Conservation (phyloP, 2,113 vertebrate genomes). For the Dipodomys ordii region DNA sequence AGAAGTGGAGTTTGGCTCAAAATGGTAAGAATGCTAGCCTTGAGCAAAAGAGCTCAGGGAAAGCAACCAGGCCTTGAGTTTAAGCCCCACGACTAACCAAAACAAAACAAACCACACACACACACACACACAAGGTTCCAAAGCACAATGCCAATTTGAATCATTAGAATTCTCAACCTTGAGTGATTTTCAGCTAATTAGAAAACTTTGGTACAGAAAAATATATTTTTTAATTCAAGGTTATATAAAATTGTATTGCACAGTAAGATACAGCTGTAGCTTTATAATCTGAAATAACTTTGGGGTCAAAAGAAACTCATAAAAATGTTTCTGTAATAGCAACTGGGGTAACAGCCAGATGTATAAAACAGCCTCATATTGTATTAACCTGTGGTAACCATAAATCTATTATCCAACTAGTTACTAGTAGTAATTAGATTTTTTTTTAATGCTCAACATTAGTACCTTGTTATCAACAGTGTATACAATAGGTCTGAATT, state of each 20-base stretch:
- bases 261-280: neutral
- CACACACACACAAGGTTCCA: neutral
- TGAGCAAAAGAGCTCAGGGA: too few relatives aligned
- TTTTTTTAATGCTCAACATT: neutral
- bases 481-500: neutral
- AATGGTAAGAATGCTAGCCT: too few relatives aligned
- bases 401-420: neutral
- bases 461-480: neutral
- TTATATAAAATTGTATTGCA: neutral
- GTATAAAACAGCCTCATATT: neutral
- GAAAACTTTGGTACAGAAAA: neutral
- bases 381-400: neutral
- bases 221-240: neutral
- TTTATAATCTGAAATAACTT: neutral
- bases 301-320: neutral
- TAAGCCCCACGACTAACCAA: too few relatives aligned
- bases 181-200: conserved; percentile 34
- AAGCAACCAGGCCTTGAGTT: too few relatives aligned
- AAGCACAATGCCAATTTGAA: neutral
- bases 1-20: too few relatives aligned
- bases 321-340: neutral
- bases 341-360: neutral
- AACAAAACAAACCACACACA: too few relatives aligned
- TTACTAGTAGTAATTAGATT: conserved; percentile 4
- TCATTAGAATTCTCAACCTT: neutral